Evolutionary conservation across 2,888 invertebrate genomes (phyloP), one percentile per base, ranked within the genome.

Genomic region (Serripes groenlandicus): DNA sequence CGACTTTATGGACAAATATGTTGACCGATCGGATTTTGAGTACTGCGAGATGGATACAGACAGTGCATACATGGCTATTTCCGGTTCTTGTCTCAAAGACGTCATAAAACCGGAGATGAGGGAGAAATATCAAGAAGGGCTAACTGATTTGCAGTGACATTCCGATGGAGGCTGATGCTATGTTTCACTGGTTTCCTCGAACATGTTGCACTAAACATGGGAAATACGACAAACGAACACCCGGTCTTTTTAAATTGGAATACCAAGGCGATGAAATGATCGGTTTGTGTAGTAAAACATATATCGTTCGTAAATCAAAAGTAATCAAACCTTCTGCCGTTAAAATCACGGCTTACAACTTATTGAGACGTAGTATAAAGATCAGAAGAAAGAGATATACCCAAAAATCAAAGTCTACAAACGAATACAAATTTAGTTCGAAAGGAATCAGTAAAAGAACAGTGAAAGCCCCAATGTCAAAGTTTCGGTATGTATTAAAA

Each of bases 11-110:
- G 86, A 89, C 34, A 56, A 37, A n/a, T 85, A 69, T 49, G 75
- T 90, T 18, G 79, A 85, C 34, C 60, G 88, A 3, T 28, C 71
- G 0, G 69, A 80, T 35, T 88, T 84, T 54, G 83, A 87, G n/a
- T n/a, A n/a, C n/a, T n/a, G n/a, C n/a, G n/a, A n/a, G n/a, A n/a
- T n/a, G n/a, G n/a, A n/a, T n/a, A 90, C 89, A 4, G 88, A n/a
- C 56, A 69, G 69, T 32, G 85, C 88, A 11, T 88, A 88, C 72
- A 83, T 86, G 81, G 84, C 85, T 52, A 74, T 86, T 23, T 72
- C 80, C 15, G 74, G 76, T 1, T 60, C 74, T 5, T 18, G 68
- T 28, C 42, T 84, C 5, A 35, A 69, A 2, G 73, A 75, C 28
- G 81, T 83, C 30, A 76, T 85, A 37, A 81, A 35, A 52, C 74